A percentile compares a stretch with the other conserved stretches of the same genome.
Conservation (phyloP, 2,888 invertebrate genomes). For the Eilema caniola region DNA sequence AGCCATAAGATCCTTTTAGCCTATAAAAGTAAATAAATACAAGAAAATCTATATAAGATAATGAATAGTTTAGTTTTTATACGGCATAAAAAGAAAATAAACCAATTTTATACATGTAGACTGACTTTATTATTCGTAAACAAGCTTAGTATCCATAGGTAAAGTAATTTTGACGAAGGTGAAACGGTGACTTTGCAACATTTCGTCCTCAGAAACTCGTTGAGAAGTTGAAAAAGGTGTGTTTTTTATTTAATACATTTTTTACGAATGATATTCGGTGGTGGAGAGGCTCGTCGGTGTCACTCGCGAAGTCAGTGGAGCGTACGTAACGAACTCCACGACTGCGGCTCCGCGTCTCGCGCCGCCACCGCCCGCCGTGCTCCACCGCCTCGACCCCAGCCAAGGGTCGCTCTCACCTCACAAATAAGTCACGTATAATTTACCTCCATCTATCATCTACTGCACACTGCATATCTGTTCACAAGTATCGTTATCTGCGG, state of each 20-base stretch:
- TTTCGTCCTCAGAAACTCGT: slow-evolving; percentile 68
- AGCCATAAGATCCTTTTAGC: slow-evolving; percentile 35
- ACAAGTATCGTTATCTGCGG: slow-evolving; percentile 20
- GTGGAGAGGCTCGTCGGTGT: slow-evolving; percentile 75
- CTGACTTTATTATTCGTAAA: slow-evolving; percentile 29
- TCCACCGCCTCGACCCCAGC: slow-evolving; percentile 35
- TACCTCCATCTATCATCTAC: slow-evolving; percentile 43
- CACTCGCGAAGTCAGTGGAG: slow-evolving; percentile 79
- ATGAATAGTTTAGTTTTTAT: slow-evolving; percentile 48
- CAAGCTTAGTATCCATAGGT: slow-evolving; percentile 33
- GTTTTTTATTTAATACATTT: slow-evolving; percentile 76
- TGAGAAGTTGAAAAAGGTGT: slow-evolving; percentile 75
- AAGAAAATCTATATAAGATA: slow-evolving; percentile 30
- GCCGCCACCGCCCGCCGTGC: slow-evolving; percentile 29
- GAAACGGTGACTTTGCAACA: slow-evolving; percentile 58
- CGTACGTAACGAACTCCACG: slow-evolving; percentile 81
- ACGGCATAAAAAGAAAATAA: slow-evolving; percentile 28
- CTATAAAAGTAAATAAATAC: slow-evolving; percentile 44
- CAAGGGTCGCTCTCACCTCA: slow-evolving; percentile 52
- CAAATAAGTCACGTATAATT: slow-evolving; percentile 54
- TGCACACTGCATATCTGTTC: slow-evolving; percentile 39
- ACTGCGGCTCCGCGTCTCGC: slow-evolving; percentile 57
- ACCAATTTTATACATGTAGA: slow-evolving; percentile 23
- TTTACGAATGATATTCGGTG: slow-evolving; percentile 74
- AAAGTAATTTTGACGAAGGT: slow-evolving; percentile 52